Evolutionary conservation across 1,140 invertebrate genomes (phyloP), one percentile per base, ranked within the genome.

Genomic region (Drosophila repleta): DNA sequence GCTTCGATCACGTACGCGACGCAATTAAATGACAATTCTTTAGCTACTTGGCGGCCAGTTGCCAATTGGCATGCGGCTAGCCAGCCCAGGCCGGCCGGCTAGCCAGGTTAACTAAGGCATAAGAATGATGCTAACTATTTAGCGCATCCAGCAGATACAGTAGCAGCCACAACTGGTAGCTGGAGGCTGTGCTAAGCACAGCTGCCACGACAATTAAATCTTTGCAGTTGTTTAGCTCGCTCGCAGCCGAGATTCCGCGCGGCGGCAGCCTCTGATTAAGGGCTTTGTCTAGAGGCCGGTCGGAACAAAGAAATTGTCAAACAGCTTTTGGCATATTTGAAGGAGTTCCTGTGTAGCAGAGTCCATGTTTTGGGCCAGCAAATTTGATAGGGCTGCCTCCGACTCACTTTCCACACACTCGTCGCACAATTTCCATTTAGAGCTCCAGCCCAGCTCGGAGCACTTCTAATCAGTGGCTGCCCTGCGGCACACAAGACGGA

Each of bases 1-100:
- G 83, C 79, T 83, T 88, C 83, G 83, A 88, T 88, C 83, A 88
- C 83, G 83, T 88, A 88, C 84, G 83, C 83, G 76, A 82, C 83
- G 83, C 83, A 88, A 88, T 88, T 88, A 88, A 88, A 88, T 88
- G 83, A 88, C 83, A 88, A 88, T 88, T 88, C 83, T 79, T 88
- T 88, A 88, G 82, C 82, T 87, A 79, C 83, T 87, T 71, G 58
- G 57, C 70, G 63, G 63, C 74, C 69, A 76, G 51, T 69, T 74
- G 77, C 77, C 81, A 85, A 85, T 85, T 85, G 81, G 81, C 82
- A 85, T 85, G 81, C 81, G 37, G 46, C 21, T 56, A 64, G 20
- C 46, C 45, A 18, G n/a, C 24, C 52, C 39, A 15, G 39, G 21
- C 46, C 21, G 13, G 29, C 53, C 39, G 11, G 32, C 39, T 15